phyloP scores from a whole-genome alignment of 1,140 invertebrate species.

The Drosophila parabipectinata region DNA sequence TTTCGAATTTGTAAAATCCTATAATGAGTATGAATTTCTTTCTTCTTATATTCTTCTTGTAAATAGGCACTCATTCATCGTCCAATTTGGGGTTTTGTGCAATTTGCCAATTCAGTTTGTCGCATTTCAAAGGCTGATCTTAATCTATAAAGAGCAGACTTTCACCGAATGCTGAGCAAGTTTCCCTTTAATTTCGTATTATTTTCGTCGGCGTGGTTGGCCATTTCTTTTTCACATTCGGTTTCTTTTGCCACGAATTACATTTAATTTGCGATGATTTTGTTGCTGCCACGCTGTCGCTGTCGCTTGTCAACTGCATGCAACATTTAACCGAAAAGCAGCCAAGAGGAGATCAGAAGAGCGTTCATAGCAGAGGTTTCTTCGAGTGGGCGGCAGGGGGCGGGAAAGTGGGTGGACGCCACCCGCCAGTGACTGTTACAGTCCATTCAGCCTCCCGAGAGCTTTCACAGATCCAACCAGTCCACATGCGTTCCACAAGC shows the following conservation, averaged over 20 bases:
- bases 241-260: conserved; percentile 59
- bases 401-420: conserved; percentile 31
- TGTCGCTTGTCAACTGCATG: conserved; percentile 76
- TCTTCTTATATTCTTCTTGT: no score
- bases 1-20: no score
- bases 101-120: conserved; percentile 51
- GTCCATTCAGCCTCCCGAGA: conserved; percentile 29
- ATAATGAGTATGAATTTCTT: not conserved
- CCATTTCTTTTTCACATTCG: conserved; percentile 30
- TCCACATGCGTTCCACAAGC: conserved; percentile 65
- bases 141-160: conserved; percentile 48
- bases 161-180: conserved; percentile 51
- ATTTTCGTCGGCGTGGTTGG: conserved; percentile 31
- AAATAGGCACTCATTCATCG: conserved; percentile 29
- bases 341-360: conserved; percentile 51
- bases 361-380: conserved; percentile 21
- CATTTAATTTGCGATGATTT: conserved; percentile 56
- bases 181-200: conserved; percentile 57
- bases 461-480: conserved; percentile 56
- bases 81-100: conserved; percentile 44
- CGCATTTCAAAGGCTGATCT: conserved; percentile 54
- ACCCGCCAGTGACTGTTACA: conserved; percentile 14
- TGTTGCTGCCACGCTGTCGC: conserved; percentile 24
- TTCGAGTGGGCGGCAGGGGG: not conserved
- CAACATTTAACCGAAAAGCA: conserved; percentile 65